Conservation (phyloP, 2,113 vertebrate genomes). For the Rattus rattus region DNA sequence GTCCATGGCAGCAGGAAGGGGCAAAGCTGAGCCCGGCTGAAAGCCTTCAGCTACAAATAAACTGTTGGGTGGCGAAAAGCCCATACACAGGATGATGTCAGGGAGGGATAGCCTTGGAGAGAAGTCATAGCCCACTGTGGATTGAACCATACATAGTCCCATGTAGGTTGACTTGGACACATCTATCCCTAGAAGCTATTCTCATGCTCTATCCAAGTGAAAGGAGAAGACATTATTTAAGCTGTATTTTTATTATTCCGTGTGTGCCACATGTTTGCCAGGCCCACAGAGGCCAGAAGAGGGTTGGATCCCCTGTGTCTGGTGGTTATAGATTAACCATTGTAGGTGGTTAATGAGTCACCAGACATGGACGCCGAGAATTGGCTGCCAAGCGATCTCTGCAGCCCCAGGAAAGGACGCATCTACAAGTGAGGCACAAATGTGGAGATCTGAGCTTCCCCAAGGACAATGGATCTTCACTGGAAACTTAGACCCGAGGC, state of each 20-base stretch:
- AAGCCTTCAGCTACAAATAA: conserved; percentile 60
- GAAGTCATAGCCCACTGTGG: not conserved
- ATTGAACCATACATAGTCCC: not conserved
- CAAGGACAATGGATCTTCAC: not conserved
- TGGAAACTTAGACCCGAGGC: not conserved
- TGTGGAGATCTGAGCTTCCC: not conserved
- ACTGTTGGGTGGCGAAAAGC: not conserved
- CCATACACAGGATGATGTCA: conserved; percentile 26
- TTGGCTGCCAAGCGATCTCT: not conserved
- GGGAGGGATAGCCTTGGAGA: not conserved
- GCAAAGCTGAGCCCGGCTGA: conserved; percentile 31
- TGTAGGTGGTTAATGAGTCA: not conserved
- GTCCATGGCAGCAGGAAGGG: conserved; percentile 71
- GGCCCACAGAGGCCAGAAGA: not conserved
- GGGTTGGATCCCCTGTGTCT: not conserved
- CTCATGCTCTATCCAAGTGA: not conserved
- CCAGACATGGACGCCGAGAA: not conserved
- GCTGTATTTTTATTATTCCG: not conserved
- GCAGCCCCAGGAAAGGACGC: not conserved
- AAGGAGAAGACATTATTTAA: not conserved
- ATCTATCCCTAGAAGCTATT: not conserved
- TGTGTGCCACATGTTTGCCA: not conserved
- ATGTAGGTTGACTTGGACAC: not conserved
- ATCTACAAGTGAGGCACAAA: not conserved
- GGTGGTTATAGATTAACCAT: too few relatives aligned